phyloP scores from a whole-genome alignment of 2,888 invertebrate genomes.

The Spilosoma lubricipeda region DNA sequence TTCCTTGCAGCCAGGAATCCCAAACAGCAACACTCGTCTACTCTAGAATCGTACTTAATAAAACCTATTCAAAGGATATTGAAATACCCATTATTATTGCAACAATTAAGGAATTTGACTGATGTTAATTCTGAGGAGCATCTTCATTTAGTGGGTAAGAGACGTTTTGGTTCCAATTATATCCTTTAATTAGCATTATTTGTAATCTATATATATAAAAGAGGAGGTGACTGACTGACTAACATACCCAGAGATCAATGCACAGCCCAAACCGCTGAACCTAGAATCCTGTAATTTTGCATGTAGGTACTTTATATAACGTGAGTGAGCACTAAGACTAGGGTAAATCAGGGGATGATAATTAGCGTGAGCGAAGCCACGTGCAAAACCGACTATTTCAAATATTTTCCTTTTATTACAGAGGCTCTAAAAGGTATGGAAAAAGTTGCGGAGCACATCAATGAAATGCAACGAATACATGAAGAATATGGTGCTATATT shows the following conservation, averaged over 20 bases:
- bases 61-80: slow-evolving; percentile 99
- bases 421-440: slow-evolving; percentile 99
- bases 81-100: slow-evolving; percentile 97
- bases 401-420: slow-evolving; percentile 66
- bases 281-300: too few species aligned
- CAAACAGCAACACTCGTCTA: slow-evolving; percentile 98
- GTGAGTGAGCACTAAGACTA: too few species aligned
- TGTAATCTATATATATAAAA: too few species aligned
- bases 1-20: slow-evolving; percentile 98
- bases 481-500: slow-evolving; percentile 99
- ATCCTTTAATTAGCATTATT: slow-evolving; percentile 16
- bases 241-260: too few species aligned
- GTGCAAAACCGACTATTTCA: too few species aligned
- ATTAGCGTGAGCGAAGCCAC: too few species aligned
- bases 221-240: too few species aligned
- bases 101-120: slow-evolving; percentile 97
- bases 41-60: slow-evolving; percentile 98
- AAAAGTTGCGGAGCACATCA: slow-evolving; percentile 99
- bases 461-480: slow-evolving; percentile 99
- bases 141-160: slow-evolving; percentile 95
- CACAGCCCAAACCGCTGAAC: too few species aligned
- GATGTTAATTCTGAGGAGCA: slow-evolving; percentile 97
- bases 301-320: too few species aligned
- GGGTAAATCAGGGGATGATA: too few species aligned
- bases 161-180: background rate